Percentiles rank a stretch among this genome's conserved stretches.
Conservation (phyloP, 2,797 vertebrate species). For the Platalea minor region DNA sequence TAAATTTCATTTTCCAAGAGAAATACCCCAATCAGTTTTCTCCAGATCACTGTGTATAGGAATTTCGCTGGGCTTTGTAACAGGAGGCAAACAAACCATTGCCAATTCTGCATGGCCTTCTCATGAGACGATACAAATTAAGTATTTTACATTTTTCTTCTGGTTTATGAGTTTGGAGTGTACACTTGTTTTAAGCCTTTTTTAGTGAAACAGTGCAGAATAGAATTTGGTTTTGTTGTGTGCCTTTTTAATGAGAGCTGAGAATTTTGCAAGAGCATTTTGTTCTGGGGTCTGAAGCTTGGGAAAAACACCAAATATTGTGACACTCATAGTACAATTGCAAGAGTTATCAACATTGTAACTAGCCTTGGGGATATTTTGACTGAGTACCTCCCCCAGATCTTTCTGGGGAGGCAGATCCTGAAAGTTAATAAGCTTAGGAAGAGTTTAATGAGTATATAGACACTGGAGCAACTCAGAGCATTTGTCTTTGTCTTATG, state of each 20-base stretch:
- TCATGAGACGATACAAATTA: background rate
- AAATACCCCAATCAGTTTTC: background rate
- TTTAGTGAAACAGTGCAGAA: background rate
- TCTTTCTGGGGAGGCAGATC: background rate
- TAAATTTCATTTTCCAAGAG: background rate
- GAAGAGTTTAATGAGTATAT: background rate
- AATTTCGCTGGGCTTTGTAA: background rate
- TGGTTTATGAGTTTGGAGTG: background rate
- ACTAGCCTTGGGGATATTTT: background rate
- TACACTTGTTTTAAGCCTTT: background rate
- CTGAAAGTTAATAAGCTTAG: slow-evolving; percentile 2
- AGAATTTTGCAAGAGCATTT: background rate
- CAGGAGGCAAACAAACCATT: background rate
- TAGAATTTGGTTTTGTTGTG: background rate
- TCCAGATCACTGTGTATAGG: background rate
- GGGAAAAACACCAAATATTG: background rate
- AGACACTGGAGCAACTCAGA: background rate
- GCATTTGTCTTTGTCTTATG: background rate
- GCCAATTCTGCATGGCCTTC: background rate
- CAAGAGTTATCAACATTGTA: background rate
- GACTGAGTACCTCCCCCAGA: background rate
- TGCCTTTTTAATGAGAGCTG: background rate
- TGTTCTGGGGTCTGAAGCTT: background rate
- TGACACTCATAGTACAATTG: background rate
- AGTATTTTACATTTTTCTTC: background rate